A percentile compares a stretch with the other conserved stretches of the same genome.
phyloP scores from a whole-genome alignment of 2,113 vertebrate genomes.

The Empidonax traillii region DNA sequence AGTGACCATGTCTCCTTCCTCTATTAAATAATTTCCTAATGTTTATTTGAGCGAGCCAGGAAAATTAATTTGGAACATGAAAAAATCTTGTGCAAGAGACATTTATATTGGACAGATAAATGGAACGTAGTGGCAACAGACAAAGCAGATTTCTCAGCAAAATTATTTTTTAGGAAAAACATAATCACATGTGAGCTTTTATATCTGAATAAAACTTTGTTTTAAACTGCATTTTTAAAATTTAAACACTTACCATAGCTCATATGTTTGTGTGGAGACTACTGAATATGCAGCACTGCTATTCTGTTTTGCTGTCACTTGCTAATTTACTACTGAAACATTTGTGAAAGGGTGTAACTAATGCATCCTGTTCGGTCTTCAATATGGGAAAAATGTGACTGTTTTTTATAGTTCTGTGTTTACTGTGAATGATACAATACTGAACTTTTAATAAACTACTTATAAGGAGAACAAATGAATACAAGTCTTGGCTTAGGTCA shows the following conservation, averaged over 20 bases:
- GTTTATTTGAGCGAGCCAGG: neutral
- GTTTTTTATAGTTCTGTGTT: neutral
- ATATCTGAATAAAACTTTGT: neutral
- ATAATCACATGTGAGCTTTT: neutral
- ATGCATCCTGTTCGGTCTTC: neutral
- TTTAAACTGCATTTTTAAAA: neutral
- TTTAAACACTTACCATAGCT: neutral
- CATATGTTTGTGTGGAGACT: neutral
- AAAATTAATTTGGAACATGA: neutral
- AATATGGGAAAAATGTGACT: neutral
- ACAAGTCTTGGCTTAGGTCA: neutral
- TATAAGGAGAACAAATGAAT: neutral
- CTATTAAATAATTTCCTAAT: neutral
- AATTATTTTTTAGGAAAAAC: neutral
- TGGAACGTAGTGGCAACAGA: neutral
- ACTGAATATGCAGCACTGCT: neutral
- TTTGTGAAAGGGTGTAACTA: neutral
- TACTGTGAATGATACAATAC: neutral
- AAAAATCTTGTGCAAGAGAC: neutral
- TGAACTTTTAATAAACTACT: neutral
- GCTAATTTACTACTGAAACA: neutral
- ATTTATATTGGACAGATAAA: neutral
- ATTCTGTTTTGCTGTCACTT: neutral
- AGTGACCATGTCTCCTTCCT: neutral
- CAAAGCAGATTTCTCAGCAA: neutral